Percentiles rank a stretch among this genome's conserved stretches.
phyloP scores from a whole-genome alignment of 2,888 invertebrate genomes.

The Meandrusa payeni region DNA sequence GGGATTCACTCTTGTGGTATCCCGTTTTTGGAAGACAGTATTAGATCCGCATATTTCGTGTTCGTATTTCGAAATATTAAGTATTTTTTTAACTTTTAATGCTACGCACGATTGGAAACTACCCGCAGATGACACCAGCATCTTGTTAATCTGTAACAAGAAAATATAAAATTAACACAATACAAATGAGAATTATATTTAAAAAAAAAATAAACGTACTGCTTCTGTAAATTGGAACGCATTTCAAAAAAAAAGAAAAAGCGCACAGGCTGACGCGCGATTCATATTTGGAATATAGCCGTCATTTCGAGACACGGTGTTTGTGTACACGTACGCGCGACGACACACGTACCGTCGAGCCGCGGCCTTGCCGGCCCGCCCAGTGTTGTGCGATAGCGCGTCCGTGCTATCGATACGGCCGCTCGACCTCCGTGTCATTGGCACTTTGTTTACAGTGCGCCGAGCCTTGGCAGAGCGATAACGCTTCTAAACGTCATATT shows the following conservation, averaged over 20 bases:
- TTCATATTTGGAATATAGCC: conserved; percentile 50
- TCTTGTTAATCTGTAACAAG: conserved; percentile 65
- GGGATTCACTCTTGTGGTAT: conserved; percentile 57
- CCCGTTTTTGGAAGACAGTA: conserved; percentile 28
- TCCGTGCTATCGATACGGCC: conserved; percentile 65
- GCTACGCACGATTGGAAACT: conserved; percentile 35
- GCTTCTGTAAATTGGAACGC: conserved; percentile 15
- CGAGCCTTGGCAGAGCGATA: conserved; percentile 60
- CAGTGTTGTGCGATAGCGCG: conserved; percentile 63
- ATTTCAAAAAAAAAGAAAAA: conserved; percentile 26
- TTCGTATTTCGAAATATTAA: conserved; percentile 27
- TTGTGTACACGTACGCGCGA: conserved; percentile 34
- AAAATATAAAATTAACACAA: conserved; percentile 27
- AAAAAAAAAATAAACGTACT: conserved; percentile 17
- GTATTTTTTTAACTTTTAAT: conserved; percentile 25
- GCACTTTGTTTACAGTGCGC: conserved; percentile 64
- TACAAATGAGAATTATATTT: conserved; percentile 23
- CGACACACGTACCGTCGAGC: conserved; percentile 51
- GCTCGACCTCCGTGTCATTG: conserved; percentile 70
- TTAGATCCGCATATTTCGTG: conserved; percentile 43
- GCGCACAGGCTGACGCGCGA: conserved; percentile 33
- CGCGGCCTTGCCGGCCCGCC: conserved; percentile 68
- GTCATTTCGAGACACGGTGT: conserved; percentile 45
- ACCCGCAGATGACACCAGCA: conserved; percentile 51
- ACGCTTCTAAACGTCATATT: conserved; percentile 32